Percentiles rank a stretch among this genome's conserved stretches.
phyloP scores from a whole-genome alignment of 2,113 vertebrate species.

The Corythornis madagascariensis region DNA sequence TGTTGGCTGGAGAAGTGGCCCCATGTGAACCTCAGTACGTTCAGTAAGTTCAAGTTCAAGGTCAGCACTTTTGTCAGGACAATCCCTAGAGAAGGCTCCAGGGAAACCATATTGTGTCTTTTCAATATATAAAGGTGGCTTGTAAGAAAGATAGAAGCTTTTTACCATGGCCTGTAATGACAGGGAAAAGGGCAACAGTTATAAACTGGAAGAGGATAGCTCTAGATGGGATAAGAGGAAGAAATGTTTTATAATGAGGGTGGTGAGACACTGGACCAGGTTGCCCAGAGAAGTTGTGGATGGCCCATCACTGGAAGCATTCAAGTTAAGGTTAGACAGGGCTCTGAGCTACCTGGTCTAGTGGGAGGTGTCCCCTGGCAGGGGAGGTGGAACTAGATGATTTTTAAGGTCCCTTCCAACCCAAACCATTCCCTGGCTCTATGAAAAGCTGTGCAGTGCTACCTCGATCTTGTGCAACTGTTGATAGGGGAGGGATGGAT shows the following conservation, averaged over 20 bases:
- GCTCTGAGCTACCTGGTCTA: background rate
- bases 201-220: no score
- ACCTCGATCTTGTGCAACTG: accelerated
- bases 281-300: background rate
- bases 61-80: background rate
- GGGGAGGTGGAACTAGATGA: background rate
- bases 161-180: background rate
- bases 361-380: background rate
- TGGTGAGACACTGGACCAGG: background rate
- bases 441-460: no score
- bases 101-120: background rate
- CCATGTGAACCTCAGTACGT: background rate
- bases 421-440: no score
- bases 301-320: background rate
- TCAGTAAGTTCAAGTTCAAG: background rate
- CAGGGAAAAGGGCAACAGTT: background rate
- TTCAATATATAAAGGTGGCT: background rate
- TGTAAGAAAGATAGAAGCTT: background rate
- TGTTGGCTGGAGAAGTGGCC: background rate
- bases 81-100: background rate
- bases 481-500: background rate
- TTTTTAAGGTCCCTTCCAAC: background rate
- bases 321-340: background rate
- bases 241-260: background rate
- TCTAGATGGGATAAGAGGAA: background rate